Base-by-base conservation (phyloP, 2,797 vertebrate genomes). In the Pitangus sulphuratus region DNA sequence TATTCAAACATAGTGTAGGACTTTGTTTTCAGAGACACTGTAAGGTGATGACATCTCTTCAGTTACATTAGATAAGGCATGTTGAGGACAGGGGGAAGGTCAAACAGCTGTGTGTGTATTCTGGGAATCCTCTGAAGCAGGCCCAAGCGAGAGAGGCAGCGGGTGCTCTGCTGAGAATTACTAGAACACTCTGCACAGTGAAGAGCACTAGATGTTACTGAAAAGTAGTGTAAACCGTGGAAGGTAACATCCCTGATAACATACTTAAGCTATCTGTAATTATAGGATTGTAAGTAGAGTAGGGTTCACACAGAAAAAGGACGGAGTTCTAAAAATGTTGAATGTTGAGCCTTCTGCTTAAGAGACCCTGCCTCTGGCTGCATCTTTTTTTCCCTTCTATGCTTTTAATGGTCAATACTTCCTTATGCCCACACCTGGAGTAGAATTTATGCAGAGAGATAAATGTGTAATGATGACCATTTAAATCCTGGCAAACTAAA, bases 11-110 rank as follows among this genome's bases (percentile, higher is more conserved):
- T 0, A 1, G 45, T 35, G 37, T 58, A 51, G 78, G 70, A 57
- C 37, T 90, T 61, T 8, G 39, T 66, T 22, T 53, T 93, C 77
- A 61, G 84, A 68, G 40, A 60, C 82, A 39, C 91, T 51, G 12
- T 37, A 28, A 70, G 44, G 93, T 90, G 89, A 30, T 92, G 93
- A 95, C 70, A 90, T 60, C 76, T 93, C 79, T 89, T 33, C 2
- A 8, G 57, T 71, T 76, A 25, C 69, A 42, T 91, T 70, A 85
- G 96, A 96, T 95, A 92, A 95, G 47, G 26, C 42, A 16, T 22
- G 82, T 16, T 94, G 86, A 91, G 72, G 84, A 91, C 70, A 70
- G 84, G 54, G 75, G 89, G 90, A 87, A 93, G 87, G 79, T 94
- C 94, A 92, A 68, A 80, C 66, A 93, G 66, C 85, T 89, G 53